These are phyloP conservation scores for Conus ventricosus DNA, from an alignment of 1,140 invertebrate genomes.

Conservation along the genomic window DNA sequence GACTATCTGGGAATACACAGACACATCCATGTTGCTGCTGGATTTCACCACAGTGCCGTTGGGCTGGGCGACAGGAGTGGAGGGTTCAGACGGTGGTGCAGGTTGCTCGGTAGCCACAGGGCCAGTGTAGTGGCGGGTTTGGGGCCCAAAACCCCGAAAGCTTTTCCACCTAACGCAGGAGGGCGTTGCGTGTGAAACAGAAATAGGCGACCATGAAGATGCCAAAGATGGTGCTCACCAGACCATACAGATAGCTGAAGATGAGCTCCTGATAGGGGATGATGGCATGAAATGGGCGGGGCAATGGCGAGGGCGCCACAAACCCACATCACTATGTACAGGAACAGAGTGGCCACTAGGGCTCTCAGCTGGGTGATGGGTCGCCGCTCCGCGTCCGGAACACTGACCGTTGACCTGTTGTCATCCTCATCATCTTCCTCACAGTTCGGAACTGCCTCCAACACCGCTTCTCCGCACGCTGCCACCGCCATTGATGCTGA, in stretches of 20 bases:
- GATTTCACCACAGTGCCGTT: conserved; percentile 67
- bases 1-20: conserved; percentile 54
- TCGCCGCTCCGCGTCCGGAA: conserved; percentile 87
- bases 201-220: conserved; percentile 91
- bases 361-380: conserved; percentile 88
- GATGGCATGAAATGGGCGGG: conserved; percentile 71
- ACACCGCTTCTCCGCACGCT: conserved; percentile 32
- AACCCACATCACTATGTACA: conserved; percentile 86
- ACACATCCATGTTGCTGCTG: conserved; percentile 57
- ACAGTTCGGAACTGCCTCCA: conserved; percentile 73
- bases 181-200: conserved; percentile 87
- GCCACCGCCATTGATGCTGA: conserved; percentile 21
- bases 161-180: conserved; percentile 78
- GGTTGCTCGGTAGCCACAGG: conserved; percentile 46
- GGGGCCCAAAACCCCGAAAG: conserved; percentile 63
- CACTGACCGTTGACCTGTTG: conserved; percentile 71
- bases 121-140: conserved; percentile 53
- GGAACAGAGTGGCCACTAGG: conserved; percentile 83
- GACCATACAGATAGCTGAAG: conserved; percentile 86
- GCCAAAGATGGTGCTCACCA: conserved; percentile 83
- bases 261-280: conserved; percentile 83
- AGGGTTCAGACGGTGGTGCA: conserved; percentile 11
- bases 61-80: conserved; percentile 49
- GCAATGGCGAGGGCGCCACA: conserved; percentile 80
- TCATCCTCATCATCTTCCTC: conserved; percentile 40